phyloP scores from a whole-genome alignment of 2,888 invertebrate species.

The Linnaemya tessellans region DNA sequence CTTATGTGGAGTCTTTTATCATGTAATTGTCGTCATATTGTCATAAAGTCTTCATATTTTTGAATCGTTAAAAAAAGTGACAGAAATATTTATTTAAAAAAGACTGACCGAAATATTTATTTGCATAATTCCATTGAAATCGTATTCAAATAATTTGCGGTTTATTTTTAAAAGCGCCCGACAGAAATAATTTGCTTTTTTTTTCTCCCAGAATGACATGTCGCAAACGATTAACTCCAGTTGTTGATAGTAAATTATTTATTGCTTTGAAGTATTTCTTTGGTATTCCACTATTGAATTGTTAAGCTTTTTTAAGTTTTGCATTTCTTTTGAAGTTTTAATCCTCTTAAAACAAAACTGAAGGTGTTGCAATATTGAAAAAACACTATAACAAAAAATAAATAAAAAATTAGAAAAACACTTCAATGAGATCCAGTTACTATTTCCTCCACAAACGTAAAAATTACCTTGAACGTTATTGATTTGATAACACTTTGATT shows the following conservation, averaged over 20 bases:
- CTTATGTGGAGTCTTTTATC: no score
- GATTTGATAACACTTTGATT: conserved; percentile 45
- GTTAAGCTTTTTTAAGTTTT: conserved; percentile 50
- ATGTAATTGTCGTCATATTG: no score
- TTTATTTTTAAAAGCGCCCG: not conserved
- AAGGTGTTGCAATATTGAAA: conserved; percentile 53
- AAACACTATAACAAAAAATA: not conserved
- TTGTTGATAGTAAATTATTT: conserved; percentile 46
- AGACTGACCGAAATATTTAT: no score
- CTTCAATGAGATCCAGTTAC: conserved; percentile 57
- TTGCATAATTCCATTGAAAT: not conserved
- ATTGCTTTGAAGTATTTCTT: conserved; percentile 56
- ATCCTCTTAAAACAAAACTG: conserved; percentile 59
- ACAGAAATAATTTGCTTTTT: not conserved
- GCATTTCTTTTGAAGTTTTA: conserved; percentile 62
- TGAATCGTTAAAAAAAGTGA: no score
- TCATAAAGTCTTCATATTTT: no score
- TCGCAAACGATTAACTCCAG: conserved; percentile 53
- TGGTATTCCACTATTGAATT: conserved; percentile 21
- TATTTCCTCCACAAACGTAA: conserved; percentile 24
- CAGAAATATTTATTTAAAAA: no score
- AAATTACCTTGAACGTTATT: conserved; percentile 20
- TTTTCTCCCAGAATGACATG: conserved; percentile 26
- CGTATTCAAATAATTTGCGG: not conserved
- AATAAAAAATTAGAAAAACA: not conserved